Evolutionary conservation across 2,113 vertebrate genomes (phyloP), one percentile per base, ranked within the genome.

Genomic region (Dicaeum eximium): DNA sequence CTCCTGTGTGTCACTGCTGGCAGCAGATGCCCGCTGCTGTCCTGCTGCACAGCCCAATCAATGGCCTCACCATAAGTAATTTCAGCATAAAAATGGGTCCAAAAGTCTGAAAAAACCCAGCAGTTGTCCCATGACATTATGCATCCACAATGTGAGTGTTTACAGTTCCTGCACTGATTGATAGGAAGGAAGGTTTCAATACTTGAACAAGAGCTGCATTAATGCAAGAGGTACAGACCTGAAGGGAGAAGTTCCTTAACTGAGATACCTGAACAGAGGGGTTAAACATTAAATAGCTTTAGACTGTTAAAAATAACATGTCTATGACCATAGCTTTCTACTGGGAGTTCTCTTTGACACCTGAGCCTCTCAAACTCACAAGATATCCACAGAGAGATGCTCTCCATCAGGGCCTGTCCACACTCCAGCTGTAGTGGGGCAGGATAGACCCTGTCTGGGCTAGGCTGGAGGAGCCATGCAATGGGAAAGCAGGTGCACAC

Each of bases 381-480:
- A 33, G 16, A 11, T n/a, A 30, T 14, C 31, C 16, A 18, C 1
- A 2, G 51, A 58, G 13, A 25, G 44, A 75, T 64, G 38, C 21
- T 58, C 73, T 62, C 38, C 50, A 61, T n/a, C 10, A 8, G 40
- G 31, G 33, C 9, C 23, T 48, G 6, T 33, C 50, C 9, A 5
- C 3, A 7, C 15, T 62, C n/a, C 45, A 47, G 67, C 73, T 57
- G 42, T 38, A 58, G 1, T 9, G 21, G 45, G 31, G 31, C 58
- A 88, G 66, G 47, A 78, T 2, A 4, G 51, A 66, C 20, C 12
- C 48, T 54, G 48, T 15, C 40, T 6, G 0, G 30, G 40, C 65
- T 85, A 60, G 1, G 2, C n/a, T 44, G 37, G 48, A 75, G 57
- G 27, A 85, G 19, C 24, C 1, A 2, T 10, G 45, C 0, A 0